Evolutionary conservation across 2,888 invertebrate species (phyloP).

Genomic region (Lamellibrachia satsuma): DNA sequence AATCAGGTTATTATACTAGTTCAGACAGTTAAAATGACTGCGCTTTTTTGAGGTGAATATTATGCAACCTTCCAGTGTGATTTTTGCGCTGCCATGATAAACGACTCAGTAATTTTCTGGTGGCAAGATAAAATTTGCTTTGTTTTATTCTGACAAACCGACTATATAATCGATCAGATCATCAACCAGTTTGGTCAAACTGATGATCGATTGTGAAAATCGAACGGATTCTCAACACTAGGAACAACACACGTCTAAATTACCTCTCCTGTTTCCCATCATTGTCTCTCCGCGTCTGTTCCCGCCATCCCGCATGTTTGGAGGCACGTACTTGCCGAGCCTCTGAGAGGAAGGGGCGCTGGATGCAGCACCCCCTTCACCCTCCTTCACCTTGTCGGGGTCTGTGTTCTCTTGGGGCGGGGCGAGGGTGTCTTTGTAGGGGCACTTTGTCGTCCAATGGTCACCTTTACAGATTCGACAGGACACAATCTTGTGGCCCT

Average conservation of each 20-base stretch:
- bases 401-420: conserved; percentile 54
- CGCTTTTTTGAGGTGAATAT: no score
- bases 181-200: no score
- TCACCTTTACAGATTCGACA: conserved; percentile 74
- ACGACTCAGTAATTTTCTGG: no score
- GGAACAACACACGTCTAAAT: not conserved
- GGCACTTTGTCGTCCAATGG: conserved; percentile 96
- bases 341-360: conserved; percentile 44
- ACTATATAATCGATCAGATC: no score
- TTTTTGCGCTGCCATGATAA: no score
- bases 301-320: conserved; percentile 83
- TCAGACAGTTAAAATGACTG: no score
- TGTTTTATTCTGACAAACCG: no score
- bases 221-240: no score
- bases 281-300: conserved; percentile 76
- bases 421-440: conserved; percentile 88
- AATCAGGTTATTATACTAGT: no score
- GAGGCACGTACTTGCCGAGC: conserved; percentile 77
- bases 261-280: conserved; percentile 67
- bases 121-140: no score
- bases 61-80: no score
- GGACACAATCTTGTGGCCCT: conserved; percentile 62
- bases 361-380: conserved; percentile 47
- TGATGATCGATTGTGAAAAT: no score
- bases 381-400: conserved; percentile 8